Evolutionary conservation across 2,888 invertebrate genomes (phyloP).

Genomic region (Microctonus aethiopoides): DNA sequence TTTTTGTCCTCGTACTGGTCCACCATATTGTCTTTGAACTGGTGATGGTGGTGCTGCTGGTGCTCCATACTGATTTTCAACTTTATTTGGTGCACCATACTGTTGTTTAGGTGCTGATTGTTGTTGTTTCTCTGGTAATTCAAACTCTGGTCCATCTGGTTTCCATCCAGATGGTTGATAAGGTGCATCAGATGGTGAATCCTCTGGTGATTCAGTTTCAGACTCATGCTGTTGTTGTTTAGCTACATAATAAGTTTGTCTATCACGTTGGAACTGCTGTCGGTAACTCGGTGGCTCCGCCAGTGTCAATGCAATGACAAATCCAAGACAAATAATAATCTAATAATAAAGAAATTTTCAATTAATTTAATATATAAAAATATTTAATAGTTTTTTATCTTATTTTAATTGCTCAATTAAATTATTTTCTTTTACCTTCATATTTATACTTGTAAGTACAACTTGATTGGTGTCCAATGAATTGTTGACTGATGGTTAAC

Average conservation of each 20-base stretch:
- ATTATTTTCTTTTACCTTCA: constrained; percentile 65
- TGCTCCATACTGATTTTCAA: constrained; percentile 30
- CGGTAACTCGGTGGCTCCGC: constrained; percentile 67
- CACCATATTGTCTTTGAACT: constrained; percentile 57
- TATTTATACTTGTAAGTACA: constrained; percentile 45
- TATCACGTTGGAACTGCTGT: constrained; percentile 48
- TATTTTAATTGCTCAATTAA: no score
- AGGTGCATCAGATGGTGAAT: constrained; percentile 52
- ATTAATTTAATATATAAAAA: no score
- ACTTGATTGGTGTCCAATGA: constrained; percentile 58
- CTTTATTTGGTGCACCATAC: constrained; percentile 41
- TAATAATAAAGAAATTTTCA: constrained; percentile 41
- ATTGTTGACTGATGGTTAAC: constrained; percentile 58
- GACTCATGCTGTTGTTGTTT: constrained; percentile 53
- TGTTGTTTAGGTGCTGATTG: constrained; percentile 42
- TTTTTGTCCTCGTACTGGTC: constrained; percentile 52
- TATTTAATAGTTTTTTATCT: no score
- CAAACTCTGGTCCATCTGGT: constrained; percentile 67
- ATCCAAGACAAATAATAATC: constrained; percentile 62
- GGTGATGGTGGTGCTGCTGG: constrained; percentile 11
- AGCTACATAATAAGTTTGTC: constrained; percentile 59
- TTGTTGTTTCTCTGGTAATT: constrained; percentile 61
- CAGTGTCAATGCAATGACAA: constrained; percentile 63
- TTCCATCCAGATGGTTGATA: constrained; percentile 67
- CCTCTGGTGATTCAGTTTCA: constrained; percentile 31